Percentiles rank a stretch among this genome's conserved stretches.
Evolutionary conservation across 1,140 invertebrate genomes (phyloP).

Genomic region (silkworm (Bombyx mori)): ASM3026992v2 NC_085118.1:5774001-5774500

Average conservation of each 20-base stretch:
- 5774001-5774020: no score
- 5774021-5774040: no score
- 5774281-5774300: no score
- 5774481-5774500: conserved; percentile 56
- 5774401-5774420: conserved; percentile 57
- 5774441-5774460: conserved; percentile 56
- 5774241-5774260: not conserved
- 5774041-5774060: no score
- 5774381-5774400: conserved; percentile 41
- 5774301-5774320: no score
- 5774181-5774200: no score
- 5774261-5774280: no score
- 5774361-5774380: conserved; percentile 3
- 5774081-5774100: no score
- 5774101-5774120: no score
- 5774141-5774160: not conserved
- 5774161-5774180: not conserved
- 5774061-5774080: no score
- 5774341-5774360: not conserved
- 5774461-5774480: conserved; percentile 65
- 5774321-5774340: no score
- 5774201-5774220: no score
- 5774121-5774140: not conserved
- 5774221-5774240: not conserved
- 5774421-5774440: conserved; percentile 69